Percentiles rank a stretch among this genome's conserved stretches.
Evolutionary conservation across 2,113 vertebrate genomes (phyloP).

Genomic region (Tragelaphus buxtoni): DNA sequence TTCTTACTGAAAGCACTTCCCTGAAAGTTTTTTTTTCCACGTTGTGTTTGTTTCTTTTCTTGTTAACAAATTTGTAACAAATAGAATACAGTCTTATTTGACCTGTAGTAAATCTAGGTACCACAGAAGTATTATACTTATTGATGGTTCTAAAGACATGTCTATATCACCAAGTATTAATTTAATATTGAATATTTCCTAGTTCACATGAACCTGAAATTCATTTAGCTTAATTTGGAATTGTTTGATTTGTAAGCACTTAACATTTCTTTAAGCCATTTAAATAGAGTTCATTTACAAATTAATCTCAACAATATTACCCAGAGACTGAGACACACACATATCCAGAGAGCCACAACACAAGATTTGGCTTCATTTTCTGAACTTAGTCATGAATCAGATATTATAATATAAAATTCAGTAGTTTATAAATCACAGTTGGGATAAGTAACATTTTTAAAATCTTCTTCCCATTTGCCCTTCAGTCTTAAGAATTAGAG

Average conservation of each 20-base stretch:
- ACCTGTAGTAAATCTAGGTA: not conserved
- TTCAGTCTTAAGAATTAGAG: not conserved
- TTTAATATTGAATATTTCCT: not conserved
- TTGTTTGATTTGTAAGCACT: not conserved
- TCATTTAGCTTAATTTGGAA: not conserved
- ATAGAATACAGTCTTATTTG: not conserved
- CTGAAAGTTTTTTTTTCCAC: not conserved
- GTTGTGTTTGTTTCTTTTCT: not conserved
- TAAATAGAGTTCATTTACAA: not conserved
- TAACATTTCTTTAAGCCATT: not conserved
- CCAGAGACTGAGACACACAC: not conserved
- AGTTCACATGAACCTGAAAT: not conserved
- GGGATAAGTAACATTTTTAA: not conserved
- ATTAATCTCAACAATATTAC: not conserved
- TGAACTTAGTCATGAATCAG: not conserved
- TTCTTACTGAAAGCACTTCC: not conserved
- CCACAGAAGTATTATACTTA: not conserved
- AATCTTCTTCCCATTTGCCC: not conserved
- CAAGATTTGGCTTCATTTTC: not conserved
- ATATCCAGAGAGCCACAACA: not conserved
- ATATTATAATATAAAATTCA: not conserved
- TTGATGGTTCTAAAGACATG: not conserved
- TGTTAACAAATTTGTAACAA: not conserved
- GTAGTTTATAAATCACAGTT: not conserved
- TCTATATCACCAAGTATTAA: not conserved